Evolutionary conservation across 2,888 invertebrate species (phyloP), one percentile per base, ranked within the genome.

Genomic region (Limnephilus auricula): DNA sequence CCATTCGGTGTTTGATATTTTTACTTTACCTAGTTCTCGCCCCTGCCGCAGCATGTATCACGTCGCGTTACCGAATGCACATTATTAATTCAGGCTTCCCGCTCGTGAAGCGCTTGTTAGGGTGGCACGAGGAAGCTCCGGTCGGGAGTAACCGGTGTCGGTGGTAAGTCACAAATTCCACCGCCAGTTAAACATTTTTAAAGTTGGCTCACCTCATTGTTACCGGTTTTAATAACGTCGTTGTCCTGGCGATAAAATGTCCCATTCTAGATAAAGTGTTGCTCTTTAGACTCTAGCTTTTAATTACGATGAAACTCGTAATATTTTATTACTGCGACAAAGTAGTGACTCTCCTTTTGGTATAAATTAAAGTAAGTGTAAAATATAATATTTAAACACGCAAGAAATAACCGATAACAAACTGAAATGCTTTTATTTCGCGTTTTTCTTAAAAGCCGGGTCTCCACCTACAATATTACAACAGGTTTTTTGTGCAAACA

Each of bases 61-160:
- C 37, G 45, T 40, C 85, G 15, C 34, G 3, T 31, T 85, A 85
- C 78, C 87, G 78, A 50, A 78, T 37, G 32, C 13, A 31, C 78
- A 65, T 87, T 87, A 87, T 15, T 87, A 65, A 87, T 87, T 87
- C 65, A 87, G 31, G 65, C 87, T 32, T 87, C 78, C 15, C 32
- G 50, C 31, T 65, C 65, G 87, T 87, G 87, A 87, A 87, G 65
- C 78, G 50, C 87, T 78, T 15, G 87, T 87, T 34, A 78, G 87
- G 87, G 87, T 50, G 87, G 87, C 32, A 65, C 34, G 87, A 31
- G 87, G 87, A 25, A 87, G 18, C 31, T 18, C 78, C 15, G 87
- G 32, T 78, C 45, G 65, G 30, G 45, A 31, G 86, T 65, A 45
- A 65, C 31, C 31, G n/a, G n/a, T n/a, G n/a, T n/a, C 15, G 37